Evolutionary conservation across 2,797 vertebrate genomes (phyloP).

Genomic region (Peromyscus melanophrys): DNA sequence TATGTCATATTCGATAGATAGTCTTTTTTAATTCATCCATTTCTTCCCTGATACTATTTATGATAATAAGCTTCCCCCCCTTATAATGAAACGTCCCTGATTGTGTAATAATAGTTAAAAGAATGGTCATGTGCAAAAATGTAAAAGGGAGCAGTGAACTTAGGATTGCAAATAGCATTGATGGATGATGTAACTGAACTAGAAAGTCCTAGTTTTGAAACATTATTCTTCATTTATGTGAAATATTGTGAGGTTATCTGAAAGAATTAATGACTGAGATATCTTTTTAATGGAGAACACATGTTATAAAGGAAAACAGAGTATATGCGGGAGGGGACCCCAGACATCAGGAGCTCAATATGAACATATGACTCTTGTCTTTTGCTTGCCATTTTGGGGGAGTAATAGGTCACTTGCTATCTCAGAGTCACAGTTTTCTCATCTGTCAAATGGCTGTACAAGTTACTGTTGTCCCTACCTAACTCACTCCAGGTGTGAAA

Average conservation of each 20-base stretch:
- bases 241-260: conserved; percentile 62
- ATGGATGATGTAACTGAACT: neutral
- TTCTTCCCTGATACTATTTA: conserved; percentile 8
- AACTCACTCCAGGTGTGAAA: conserved; percentile 9
- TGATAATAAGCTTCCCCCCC: neutral
- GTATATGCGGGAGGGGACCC: neutral
- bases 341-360: conserved; percentile 25
- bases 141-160: neutral
- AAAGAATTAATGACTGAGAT: conserved; percentile 53
- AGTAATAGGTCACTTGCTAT: neutral
- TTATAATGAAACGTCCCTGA: neutral
- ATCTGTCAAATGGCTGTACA: conserved; percentile 12
- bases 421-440: conserved; percentile 39
- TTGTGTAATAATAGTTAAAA: neutral
- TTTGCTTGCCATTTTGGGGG: neutral
- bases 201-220: conserved; percentile 61
- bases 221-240: conserved; percentile 48
- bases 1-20: conserved; percentile 39
- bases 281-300: conserved; percentile 67
- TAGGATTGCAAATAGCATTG: conserved; percentile 29
- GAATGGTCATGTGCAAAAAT: conserved; percentile 2
- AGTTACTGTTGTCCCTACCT: neutral
- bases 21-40: conserved; percentile 43
- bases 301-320: conserved; percentile 24
- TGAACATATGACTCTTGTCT: neutral